phyloP scores from a whole-genome alignment of 2,888 invertebrate genomes.

The Lycocerus yunnanus region DNA sequence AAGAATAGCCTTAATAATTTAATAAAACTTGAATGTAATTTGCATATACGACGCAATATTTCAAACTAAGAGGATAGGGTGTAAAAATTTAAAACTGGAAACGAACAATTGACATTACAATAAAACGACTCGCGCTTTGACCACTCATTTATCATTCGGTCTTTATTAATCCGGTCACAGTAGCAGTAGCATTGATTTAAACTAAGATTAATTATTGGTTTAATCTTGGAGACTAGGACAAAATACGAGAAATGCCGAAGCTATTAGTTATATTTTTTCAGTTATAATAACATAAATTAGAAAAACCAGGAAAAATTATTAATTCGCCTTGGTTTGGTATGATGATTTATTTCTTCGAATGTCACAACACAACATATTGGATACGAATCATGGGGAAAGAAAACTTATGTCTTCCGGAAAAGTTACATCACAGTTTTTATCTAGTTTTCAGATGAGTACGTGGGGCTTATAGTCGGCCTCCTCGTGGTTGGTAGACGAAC shows the following conservation, averaged over 20 bases:
- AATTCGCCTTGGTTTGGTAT: not conserved
- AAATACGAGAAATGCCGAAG: not conserved
- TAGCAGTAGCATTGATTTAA: slow-evolving; percentile 26
- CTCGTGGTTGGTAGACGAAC: not conserved
- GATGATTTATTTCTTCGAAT: not conserved
- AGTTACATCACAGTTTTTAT: not conserved
- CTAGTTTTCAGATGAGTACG: not conserved
- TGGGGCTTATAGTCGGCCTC: not conserved
- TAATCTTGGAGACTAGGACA: not conserved
- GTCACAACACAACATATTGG: not conserved
- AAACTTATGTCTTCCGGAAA: too few species aligned
- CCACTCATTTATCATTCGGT: slow-evolving; percentile 33
- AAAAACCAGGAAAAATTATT: not conserved
- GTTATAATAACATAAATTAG: not conserved
- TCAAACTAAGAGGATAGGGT: slow-evolving; percentile 8
- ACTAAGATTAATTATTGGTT: slow-evolving; percentile 30
- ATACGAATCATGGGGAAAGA: too few species aligned
- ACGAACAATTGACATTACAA: slow-evolving; percentile 22
- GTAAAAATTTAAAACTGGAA: slow-evolving; percentile 18
- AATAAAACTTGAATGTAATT: not conserved
- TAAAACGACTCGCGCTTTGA: slow-evolving; percentile 25
- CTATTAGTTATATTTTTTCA: not conserved
- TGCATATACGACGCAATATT: slow-evolving; percentile 15
- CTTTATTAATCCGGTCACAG: slow-evolving; percentile 29
- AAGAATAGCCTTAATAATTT: not conserved